A percentile compares a stretch with the other conserved stretches of the same genome.
phyloP scores from a whole-genome alignment of 2,113 vertebrate species.

The Gallinago paraguaiae region DNA sequence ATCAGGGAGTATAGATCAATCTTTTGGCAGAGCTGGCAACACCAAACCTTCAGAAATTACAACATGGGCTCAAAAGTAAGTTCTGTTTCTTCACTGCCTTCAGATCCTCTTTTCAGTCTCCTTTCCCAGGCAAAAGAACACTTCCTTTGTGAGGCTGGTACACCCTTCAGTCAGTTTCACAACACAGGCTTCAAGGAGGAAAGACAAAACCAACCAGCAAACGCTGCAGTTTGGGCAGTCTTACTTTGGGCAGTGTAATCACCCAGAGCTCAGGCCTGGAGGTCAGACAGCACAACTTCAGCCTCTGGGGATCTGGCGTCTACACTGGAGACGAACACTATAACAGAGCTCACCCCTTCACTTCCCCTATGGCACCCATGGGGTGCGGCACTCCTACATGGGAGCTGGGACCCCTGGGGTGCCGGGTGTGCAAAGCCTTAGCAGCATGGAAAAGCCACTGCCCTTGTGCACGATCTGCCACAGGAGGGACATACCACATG shows the following conservation, averaged over 20 bases:
- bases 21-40: neutral
- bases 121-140: neutral
- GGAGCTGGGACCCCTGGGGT: neutral
- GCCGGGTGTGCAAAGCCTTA: neutral
- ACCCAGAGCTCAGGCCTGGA: neutral
- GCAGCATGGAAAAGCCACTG: neutral
- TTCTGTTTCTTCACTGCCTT: neutral
- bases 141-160: neutral
- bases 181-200: neutral
- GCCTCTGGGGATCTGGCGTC: neutral
- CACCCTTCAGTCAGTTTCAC: neutral
- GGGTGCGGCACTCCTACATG: accelerated
- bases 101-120: constrained; percentile 2
- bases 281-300: neutral
- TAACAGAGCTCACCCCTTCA: too few species aligned
- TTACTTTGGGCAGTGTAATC: accelerated
- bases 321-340: neutral
- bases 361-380: neutral
- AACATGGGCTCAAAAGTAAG: accelerated
- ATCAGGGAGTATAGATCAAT: neutral
- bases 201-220: neutral
- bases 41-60: neutral
- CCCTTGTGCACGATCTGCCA: neutral
- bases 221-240: neutral
- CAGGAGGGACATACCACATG: accelerated